A percentile compares a stretch with the other conserved stretches of the same genome.
Conservation (phyloP, 2,113 vertebrate species). For the Accipiter virgatus region DNA sequence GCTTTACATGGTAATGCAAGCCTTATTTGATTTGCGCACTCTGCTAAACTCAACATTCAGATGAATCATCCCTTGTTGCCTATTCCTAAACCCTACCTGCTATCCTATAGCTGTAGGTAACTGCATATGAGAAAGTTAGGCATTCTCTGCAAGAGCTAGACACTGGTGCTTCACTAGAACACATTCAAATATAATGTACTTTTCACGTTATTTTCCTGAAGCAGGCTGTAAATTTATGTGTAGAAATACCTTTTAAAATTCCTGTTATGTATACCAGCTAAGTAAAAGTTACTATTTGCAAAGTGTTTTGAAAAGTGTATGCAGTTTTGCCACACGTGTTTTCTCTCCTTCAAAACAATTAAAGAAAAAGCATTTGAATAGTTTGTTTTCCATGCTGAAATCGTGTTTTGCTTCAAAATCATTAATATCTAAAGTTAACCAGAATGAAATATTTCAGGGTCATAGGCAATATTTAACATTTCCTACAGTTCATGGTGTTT, state of each 20-base stretch:
- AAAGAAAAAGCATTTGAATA: background rate
- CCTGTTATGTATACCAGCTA: background rate
- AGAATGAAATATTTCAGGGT: background rate
- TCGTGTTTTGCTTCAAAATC: background rate
- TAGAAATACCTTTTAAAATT: background rate
- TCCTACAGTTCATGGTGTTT: background rate
- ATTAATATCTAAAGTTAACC: background rate
- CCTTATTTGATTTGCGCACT: background rate
- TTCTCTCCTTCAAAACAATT: background rate
- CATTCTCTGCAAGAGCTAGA: background rate
- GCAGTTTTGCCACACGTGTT: fast-evolving
- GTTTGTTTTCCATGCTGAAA: background rate
- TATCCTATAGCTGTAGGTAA: background rate
- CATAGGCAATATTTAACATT: background rate
- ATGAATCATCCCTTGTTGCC: background rate
- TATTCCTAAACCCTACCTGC: background rate
- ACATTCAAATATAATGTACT: background rate
- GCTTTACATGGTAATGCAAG: background rate
- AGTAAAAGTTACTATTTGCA: background rate
- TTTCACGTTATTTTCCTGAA: background rate
- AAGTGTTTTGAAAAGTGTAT: background rate
- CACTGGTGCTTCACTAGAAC: background rate
- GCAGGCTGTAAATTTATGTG: background rate
- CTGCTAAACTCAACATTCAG: background rate
- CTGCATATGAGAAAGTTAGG: background rate